Evolutionary conservation across 1,140 invertebrate species (phyloP).

Genomic region (Drosophila bipectinata): DNA sequence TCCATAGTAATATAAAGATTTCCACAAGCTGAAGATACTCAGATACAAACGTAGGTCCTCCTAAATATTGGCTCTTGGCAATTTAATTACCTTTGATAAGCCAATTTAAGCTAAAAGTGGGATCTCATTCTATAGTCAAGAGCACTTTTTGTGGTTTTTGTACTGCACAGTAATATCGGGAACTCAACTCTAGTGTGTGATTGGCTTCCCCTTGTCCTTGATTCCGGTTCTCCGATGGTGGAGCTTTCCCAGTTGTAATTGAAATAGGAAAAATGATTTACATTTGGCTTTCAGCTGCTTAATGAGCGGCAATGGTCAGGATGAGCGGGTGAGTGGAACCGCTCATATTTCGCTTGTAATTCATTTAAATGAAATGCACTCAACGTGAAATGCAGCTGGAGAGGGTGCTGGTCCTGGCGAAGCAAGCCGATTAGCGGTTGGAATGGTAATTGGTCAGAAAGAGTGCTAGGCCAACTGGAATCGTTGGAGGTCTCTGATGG

Average conservation of each 20-base stretch:
- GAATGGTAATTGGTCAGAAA: constrained; percentile 71
- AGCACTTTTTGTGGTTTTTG: constrained; percentile 60
- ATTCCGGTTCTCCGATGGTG: background rate
- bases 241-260: constrained; percentile 2
- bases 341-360: constrained; percentile 77
- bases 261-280: constrained; percentile 67
- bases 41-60: too few relatives aligned
- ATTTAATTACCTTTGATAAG: too few relatives aligned
- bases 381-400: constrained; percentile 62
- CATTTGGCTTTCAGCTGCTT: constrained; percentile 59
- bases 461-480: constrained; percentile 30
- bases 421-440: constrained; percentile 53
- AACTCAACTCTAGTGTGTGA: constrained; percentile 46
- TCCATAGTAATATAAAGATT: background rate
- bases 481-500: constrained; percentile 31
- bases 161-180: too few relatives aligned
- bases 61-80: background rate
- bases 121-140: constrained; percentile 52
- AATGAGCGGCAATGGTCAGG: constrained; percentile 48
- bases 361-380: constrained; percentile 81
- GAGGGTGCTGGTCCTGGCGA: background rate
- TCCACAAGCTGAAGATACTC: too few relatives aligned
- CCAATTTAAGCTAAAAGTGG: background rate
- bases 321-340: constrained; percentile 9
- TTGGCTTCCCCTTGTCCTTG: constrained; percentile 20